Conservation (phyloP, 2,888 invertebrate genomes). For the Luperina nickerlii region DNA sequence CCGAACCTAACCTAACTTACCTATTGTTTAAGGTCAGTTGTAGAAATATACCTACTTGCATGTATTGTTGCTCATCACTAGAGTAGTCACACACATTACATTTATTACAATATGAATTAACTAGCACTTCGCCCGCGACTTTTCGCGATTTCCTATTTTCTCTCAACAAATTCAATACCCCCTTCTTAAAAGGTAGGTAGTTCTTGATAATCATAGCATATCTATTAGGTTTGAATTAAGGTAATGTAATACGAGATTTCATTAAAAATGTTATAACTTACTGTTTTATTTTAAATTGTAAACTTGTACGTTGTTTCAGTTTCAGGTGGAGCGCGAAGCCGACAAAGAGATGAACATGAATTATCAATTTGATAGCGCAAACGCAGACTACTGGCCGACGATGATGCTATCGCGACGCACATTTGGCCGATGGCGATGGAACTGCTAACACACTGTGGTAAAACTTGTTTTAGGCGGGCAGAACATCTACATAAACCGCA, state of each 20-base stretch:
- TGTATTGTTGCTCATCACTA: neutral
- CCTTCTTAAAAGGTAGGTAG: neutral
- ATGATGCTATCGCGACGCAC: constrained; percentile 20
- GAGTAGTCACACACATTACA: neutral
- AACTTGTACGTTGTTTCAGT: constrained; percentile 22
- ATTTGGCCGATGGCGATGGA: constrained; percentile 9
- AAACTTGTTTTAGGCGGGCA: constrained; percentile 26
- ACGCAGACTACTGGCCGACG: constrained; percentile 21
- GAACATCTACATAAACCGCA: too few species aligned
- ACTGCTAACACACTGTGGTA: constrained; percentile 27
- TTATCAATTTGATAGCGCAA: constrained; percentile 78
- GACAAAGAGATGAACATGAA: constrained; percentile 81
- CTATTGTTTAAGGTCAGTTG: neutral
- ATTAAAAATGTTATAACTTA: neutral
- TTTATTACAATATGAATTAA: neutral
- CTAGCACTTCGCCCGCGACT: neutral
- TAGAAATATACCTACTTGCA: neutral
- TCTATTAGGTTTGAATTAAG: neutral
- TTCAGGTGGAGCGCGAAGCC: constrained; percentile 59
- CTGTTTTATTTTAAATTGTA: constrained; percentile 18
- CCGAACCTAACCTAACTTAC: neutral
- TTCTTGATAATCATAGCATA: neutral
- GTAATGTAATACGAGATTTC: constrained; percentile 2
- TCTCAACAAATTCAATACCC: neutral
- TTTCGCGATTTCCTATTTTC: neutral